Percentiles rank a stretch among this genome's conserved stretches.
Evolutionary conservation across 2,888 invertebrate genomes (phyloP).

Genomic region (Rhamphomyia laevipes): DNA sequence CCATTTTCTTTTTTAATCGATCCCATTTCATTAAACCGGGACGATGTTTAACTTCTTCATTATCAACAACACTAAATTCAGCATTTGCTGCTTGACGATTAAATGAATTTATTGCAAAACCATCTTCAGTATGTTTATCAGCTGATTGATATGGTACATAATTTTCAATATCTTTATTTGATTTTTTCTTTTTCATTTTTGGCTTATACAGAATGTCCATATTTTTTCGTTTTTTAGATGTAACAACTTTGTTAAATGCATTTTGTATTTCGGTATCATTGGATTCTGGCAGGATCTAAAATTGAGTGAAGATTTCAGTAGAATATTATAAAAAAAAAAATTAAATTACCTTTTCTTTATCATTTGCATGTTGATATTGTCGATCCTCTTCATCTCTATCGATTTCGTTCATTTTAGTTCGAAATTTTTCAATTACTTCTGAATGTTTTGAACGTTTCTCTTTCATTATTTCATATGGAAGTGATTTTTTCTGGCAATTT

Average conservation of each 20-base stretch:
- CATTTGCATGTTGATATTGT: constrained; percentile 8
- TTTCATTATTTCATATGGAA: constrained; percentile 76
- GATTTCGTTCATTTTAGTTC: constrained; percentile 28
- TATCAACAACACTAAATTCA: constrained; percentile 69
- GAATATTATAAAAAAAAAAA: too few species aligned
- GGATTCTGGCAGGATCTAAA: constrained; percentile 30
- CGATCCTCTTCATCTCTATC: constrained; percentile 26
- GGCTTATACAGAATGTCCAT: constrained; percentile 45
- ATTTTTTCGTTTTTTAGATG: constrained; percentile 39
- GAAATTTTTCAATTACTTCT: constrained; percentile 39
- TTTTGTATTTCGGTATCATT: constrained; percentile 44
- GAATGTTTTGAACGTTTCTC: constrained; percentile 66
- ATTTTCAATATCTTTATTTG: constrained; percentile 59
- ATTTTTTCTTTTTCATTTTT: constrained; percentile 41
- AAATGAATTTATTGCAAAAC: constrained; percentile 64
- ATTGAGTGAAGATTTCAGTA: not conserved
- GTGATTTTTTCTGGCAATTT: constrained; percentile 65
- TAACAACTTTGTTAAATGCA: constrained; percentile 46
- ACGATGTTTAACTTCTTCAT: constrained; percentile 52
- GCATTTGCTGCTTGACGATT: constrained; percentile 65
- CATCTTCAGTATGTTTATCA: constrained; percentile 70
- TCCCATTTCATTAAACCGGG: constrained; percentile 75
- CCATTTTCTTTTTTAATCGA: constrained; percentile 90
- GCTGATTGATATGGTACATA: constrained; percentile 77
- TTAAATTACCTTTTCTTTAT: constrained; percentile 8